Base-by-base conservation (phyloP, 37 sponge, comb jelly and placozoan genomes). In the Tethya wilhelma region DNA sequence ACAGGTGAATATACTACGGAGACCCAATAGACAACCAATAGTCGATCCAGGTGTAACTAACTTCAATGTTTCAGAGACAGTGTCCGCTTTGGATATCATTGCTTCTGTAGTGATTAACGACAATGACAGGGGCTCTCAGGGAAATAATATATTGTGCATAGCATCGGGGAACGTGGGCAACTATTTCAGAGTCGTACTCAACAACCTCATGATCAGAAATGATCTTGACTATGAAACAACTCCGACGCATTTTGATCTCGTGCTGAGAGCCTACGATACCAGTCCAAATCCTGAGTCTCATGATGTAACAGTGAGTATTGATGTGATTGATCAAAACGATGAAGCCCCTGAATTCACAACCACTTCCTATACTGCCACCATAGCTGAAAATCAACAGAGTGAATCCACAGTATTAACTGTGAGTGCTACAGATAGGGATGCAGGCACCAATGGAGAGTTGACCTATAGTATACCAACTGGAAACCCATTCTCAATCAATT, bases 341-440 rank as follows among this genome's bases (percentile, higher is more conserved):
- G 70, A 84, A 25, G 34, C 70, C 1, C 93, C 93, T 9, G 38
- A 53, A 17, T 92, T 92, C 57, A 31, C 56, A 22, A 43, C 70
- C 0, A 30, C 44, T 5, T 30, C 25, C 4, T 92, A 92, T 73
- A 29, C 20, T 64, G 85, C 70, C 7, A 63, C 45, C 59, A 39
- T 93, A 1, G 25, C 32, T 17, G 93, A 92, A 63, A 74, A 76
- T 67, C 41, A 44, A 6, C 36, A 39, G 5, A 30, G 31, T 22
- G 77, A 75, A 14, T 58, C 74, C 1, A 33, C 20, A 31, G 81
- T 92, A 4, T 60, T 80, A 25, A 78, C 29, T 43, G 85, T 87
- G 5, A n/a, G 17, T 44, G 93, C 93, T 25, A 39, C 32, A 36
- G 89, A 87, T 49, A 68, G 44, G 23, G 93, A 87, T 62, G 60